A percentile compares a stretch with the other conserved stretches of the same genome.
These are phyloP conservation scores for Dermolepida albohirtum DNA, from an alignment of 2,888 invertebrate genomes.

Conservation along the genomic window DNA sequence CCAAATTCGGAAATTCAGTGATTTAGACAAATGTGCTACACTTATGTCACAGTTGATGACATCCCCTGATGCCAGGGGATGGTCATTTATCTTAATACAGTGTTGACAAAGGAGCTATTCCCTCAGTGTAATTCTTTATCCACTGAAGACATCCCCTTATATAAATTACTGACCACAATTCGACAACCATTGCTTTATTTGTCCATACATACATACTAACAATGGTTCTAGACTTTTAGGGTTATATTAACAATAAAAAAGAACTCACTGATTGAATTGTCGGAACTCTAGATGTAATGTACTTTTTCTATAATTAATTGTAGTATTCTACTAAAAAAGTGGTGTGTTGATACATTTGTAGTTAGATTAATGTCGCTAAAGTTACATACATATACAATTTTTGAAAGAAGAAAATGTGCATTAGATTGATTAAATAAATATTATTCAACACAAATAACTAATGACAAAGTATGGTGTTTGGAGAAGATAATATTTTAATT, in stretches of 20 bases:
- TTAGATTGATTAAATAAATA: too few relatives aligned
- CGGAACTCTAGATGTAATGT: too few relatives aligned
- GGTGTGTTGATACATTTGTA: too few relatives aligned
- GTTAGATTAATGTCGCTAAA: too few relatives aligned
- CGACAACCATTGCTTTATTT: slow-evolving; percentile 13
- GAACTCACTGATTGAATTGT: too few relatives aligned
- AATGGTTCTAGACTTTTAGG: not conserved
- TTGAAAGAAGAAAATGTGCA: too few relatives aligned
- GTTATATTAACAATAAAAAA: not conserved
- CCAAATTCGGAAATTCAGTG: slow-evolving; percentile 38
- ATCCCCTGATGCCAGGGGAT: slow-evolving; percentile 48
- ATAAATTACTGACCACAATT: slow-evolving; percentile 44
- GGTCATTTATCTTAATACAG: slow-evolving; percentile 52
- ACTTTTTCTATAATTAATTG: too few relatives aligned
- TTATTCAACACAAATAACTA: too few relatives aligned
- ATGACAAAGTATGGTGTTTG: too few relatives aligned
- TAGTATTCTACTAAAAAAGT: too few relatives aligned
- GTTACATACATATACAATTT: too few relatives aligned
- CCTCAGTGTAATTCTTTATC: slow-evolving; percentile 48
- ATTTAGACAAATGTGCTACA: slow-evolving; percentile 48
- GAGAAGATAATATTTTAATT: too few relatives aligned
- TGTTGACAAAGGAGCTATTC: slow-evolving; percentile 50
- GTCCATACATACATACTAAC: not conserved
- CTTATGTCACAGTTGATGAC: slow-evolving; percentile 46
- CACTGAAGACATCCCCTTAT: slow-evolving; percentile 38